Base-by-base conservation (phyloP, 2,888 invertebrate species). In the Thymelicus lineola region DNA sequence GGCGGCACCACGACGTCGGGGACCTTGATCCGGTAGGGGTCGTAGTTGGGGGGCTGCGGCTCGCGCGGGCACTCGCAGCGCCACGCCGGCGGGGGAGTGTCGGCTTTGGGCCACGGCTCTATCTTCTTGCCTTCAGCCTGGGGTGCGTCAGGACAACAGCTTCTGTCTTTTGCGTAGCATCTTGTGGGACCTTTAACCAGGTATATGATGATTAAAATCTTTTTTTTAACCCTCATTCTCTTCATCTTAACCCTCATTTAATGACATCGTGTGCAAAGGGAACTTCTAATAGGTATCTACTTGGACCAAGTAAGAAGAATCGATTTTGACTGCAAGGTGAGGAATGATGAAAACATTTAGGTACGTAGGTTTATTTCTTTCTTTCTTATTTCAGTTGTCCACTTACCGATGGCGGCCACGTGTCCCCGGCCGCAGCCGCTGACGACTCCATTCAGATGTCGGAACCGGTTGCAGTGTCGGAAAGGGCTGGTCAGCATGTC, bases 21-120 rank as follows among this genome's bases (percentile, higher is more conserved):
- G 1, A 89, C 85, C 75, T 88, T 91, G 57, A 93, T 93, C 73
- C 87, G 84, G 74, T 93, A 93, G 0, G 91, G 93, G 73, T 93
- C 93, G 71, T 89, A 88, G 79, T 88, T 91, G 7, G 83, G 78
- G 0, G 92, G 91, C 73, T 89, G 90, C 0, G 87, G 83, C 0
- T 85, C 87, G 0, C 71, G 71, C 1, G 87, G 84, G 66, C 90
- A 91, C 42, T 86, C 82, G 58, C 72, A 65, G 6, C 87, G 86
- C 90, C 91, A 91, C 12, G 81, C 76, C 0, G 79, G 80, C 10
- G 86, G 82, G 0, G 80, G 78, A 5, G 83, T 83, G 4, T 79
- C 74, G 6, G 72, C 5, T 72, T 86, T 88, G 0, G 93, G 90
- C 91, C 93, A 92, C 0, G 81, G 77, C 72, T 88, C 87, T 5